Evolutionary conservation across 2,888 invertebrate species (phyloP), one percentile per base, ranked within the genome.

Genomic region (Thecophora atra): DNA sequence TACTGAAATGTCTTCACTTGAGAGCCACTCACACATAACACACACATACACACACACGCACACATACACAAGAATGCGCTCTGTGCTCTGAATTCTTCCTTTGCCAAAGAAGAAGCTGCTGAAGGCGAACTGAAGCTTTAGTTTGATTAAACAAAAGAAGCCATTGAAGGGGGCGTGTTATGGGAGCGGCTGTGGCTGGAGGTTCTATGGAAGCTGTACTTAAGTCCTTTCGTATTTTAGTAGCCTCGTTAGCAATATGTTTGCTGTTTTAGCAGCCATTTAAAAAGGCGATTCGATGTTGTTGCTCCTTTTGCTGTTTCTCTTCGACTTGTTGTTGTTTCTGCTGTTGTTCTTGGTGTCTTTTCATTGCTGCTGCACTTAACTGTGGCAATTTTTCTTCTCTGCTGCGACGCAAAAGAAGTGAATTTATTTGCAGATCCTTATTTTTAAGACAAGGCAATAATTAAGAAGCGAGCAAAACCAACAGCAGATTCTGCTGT

Each of bases 211-310:
- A 44, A 11, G 60, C 28, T 47, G 69, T 21, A n/a, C 70, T 62
- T 51, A 30, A 70, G 70, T 70, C 42, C 44, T 51, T 28, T 58
- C 60, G 56, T 68, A 71, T 72, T 75, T 74, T 63, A 75, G 71
- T 75, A 67, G 74, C 63, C 72, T 75, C 75, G 72, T 74, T 75
- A 66, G 75, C 72, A 72, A 75, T 75, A 75, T 74, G 72, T 75
- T 74, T 70, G 72, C 70, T 74, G 72, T 74, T 74, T 76, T 74
- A 73, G 75, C 75, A 73, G 73, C 71, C 72, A 63, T 76, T 73
- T 73, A 72, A 73, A 74, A 74, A 72, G 60, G 67, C 64, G 24
- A 58, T n/a, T 63, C 56, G 52, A 26, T 58, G 60, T 58, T 58
- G 7, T 52, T 69, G 52, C n/a, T n/a, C n/a, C n/a, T n/a, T n/a